Evolutionary conservation across 1,140 invertebrate genomes (phyloP), one percentile per base, ranked within the genome.

Genomic region (Drosophila takahashii): DNA sequence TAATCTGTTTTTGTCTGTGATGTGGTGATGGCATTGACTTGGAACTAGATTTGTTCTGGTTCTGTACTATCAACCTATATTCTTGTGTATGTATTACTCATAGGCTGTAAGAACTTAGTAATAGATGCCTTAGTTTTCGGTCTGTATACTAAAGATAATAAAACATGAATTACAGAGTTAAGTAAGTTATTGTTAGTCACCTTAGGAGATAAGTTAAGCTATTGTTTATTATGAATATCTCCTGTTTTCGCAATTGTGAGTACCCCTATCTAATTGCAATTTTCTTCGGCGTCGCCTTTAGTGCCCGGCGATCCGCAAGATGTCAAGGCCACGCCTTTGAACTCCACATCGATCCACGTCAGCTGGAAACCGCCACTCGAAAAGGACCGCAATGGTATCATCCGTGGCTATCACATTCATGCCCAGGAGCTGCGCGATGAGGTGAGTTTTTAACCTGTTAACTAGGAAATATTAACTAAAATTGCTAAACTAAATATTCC

Each of bases 291-390:
- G 57, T 79, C 77, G 74, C 73, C 59, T 76, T 52, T 95, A 99
- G 98, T 99, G 93, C 98, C 98, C 70, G 98, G 98, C 72, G 96
- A 98, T 93, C 98, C 98, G 44, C 96, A 97, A 91, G 96, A 98
- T 84, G 97, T 99, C 34, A 96, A 95, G 92, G 96, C 96, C 1
- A 95, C 94, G 48, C 93, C 96, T 5, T 94, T 99, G 89, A 99
- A 99, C 93, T 99, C 98, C 0, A 99, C 98, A 1, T 95, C 97
- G 5, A 96, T 99, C 77, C 95, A 96, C 84, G 97, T 99, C 8
- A 94, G 95, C 48, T 99, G 98, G 98, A 96, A 96, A 87, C 96
- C 97, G 1, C 98, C 98, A 0, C 94, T 94, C 53, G 95, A 96
- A 66, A 97, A 97, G 86, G 97, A 99, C 77, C 95, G 96, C 64